Base-by-base conservation (phyloP, 2,797 vertebrate species). In the Gobio occitaniae region DNA sequence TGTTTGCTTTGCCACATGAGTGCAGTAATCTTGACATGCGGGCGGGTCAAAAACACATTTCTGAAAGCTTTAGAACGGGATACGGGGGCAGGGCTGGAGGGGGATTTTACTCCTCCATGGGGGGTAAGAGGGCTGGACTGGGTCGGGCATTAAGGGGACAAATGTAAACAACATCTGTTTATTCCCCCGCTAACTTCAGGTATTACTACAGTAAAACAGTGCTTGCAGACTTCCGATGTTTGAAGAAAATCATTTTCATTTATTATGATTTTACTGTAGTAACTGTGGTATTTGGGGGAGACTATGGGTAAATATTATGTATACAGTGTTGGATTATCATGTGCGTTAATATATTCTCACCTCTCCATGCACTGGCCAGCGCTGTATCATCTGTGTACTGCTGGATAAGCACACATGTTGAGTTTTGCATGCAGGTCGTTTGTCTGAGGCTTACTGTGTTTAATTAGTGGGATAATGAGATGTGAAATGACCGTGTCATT, bases 401-500 rank as follows among this genome's bases (percentile, higher is more conserved):
- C 19, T 54, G 65, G 12, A 69, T 10, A 36, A 68, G 68, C 32
- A 38, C 8, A 29, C 16, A 13, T 29, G 52, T 44, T 44, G 13
- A 71, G 38, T 61, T 82, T 29, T 47, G 68, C 52, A 44, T 47
- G 69, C 68, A 13, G 38, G 36, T 74, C 1, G 32, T 52, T 65
- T 75, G 29, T 50, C 48, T 74, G 12, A 4, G 16, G 56, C 65
- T 77, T 78, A 44, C 87, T 86, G 21, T 74, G 69, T 83, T 84
- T 88, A 80, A 85, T 88, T 84, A 83, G 32, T 36, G 48, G 56
- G 56, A 80, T 86, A 85, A 84, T 66, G 65, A 84, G 79, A 54
- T 83, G 85, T 88, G 82, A 88, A 86, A 83, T 47, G 63, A 84
- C n/a, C 25, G 7, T 82, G 78, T 80, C 70, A 21, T 38, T 80